Conservation (phyloP, 2,797 vertebrate species). For the Brotula barbata region DNA sequence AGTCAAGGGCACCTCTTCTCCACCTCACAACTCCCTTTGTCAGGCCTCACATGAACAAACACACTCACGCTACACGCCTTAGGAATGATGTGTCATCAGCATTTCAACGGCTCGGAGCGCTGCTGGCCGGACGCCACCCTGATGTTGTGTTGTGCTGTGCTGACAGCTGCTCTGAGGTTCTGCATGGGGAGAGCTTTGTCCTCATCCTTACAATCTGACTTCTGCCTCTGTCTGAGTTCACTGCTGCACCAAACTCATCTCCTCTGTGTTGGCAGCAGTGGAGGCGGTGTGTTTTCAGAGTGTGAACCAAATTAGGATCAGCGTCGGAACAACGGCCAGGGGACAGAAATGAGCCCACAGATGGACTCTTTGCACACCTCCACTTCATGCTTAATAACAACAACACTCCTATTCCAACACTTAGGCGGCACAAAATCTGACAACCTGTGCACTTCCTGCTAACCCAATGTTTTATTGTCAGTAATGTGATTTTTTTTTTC, state of each 20-base stretch:
- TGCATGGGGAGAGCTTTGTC: conserved; percentile 2
- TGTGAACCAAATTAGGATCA: too few species aligned
- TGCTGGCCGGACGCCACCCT: conserved; percentile 27
- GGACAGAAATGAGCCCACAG: background rate
- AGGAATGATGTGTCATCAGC: conserved; percentile 38
- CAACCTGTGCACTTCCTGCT: too few species aligned
- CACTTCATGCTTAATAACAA: too few species aligned
- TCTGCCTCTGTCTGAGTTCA: too few species aligned
- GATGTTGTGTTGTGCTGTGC: conserved; percentile 22
- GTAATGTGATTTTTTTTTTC: too few species aligned
- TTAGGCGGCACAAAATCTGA: too few species aligned
- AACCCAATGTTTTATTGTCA: too few species aligned
- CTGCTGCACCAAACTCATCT: too few species aligned
- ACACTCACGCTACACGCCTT: conserved; percentile 16
- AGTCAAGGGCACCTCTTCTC: conserved; percentile 53
- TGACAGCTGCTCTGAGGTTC: conserved; percentile 32
- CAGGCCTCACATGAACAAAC: conserved; percentile 45
- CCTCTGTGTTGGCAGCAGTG: too few species aligned
- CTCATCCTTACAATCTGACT: background rate
- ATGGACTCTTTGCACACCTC: too few species aligned
- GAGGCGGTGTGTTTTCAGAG: too few species aligned
- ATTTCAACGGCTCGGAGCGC: conserved; percentile 28
- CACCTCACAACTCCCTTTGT: conserved; percentile 57
- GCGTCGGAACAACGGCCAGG: background rate
- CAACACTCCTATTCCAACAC: too few species aligned